Base-by-base conservation (phyloP, 23 tunicate genomes). In the Botrylloides violaceus region DNA sequence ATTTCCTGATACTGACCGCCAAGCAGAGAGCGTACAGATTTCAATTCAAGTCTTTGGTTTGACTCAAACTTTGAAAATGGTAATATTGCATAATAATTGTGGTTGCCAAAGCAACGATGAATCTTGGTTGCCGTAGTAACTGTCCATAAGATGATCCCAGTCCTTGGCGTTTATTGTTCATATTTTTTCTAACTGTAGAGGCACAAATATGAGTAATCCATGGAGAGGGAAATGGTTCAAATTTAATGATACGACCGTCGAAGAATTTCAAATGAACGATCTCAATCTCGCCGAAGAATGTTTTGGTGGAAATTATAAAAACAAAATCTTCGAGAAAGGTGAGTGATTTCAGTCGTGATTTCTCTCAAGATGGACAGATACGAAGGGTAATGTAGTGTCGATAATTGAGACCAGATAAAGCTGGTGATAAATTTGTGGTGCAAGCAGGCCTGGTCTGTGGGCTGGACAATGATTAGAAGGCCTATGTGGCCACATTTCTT, bases 201-300 rank as follows among this genome's bases (percentile, higher is more conserved):
- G 84, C 2, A 74, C 81, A 22, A 71, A 72, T 26, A 58, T 34
- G 58, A 68, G 76, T 29, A 80, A 87, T 43, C 83, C 86, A 5
- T 48, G 59, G 25, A 47, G 77, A 39, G 82, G 87, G 9, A 65
- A 79, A 32, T 92, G 98, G 98, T 81, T 80, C 76, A 84, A 92
- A 70, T 92, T 84, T 65, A 87, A 92, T 61, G 98, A 92, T 73
- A 72, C 64, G 34, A 81, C 61, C 1, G 93, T 92, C 26, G 82
- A 76, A 47, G 88, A 84, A 39, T 76, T 92, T 64, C 76, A 76
- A 29, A 80, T 92, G 87, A 80, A 63, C 25, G 83, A 76, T 19
- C 93, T 76, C 26, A 33, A 36, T 22, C 71, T 92, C 76, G 93
- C 94, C 25, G 88, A 80, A 59, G 88, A 84, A 58, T 92, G 98